These are phyloP conservation scores for Drosophila bunnanda DNA, from an alignment of 2,888 invertebrate genomes.

Conservation along the genomic window DNA sequence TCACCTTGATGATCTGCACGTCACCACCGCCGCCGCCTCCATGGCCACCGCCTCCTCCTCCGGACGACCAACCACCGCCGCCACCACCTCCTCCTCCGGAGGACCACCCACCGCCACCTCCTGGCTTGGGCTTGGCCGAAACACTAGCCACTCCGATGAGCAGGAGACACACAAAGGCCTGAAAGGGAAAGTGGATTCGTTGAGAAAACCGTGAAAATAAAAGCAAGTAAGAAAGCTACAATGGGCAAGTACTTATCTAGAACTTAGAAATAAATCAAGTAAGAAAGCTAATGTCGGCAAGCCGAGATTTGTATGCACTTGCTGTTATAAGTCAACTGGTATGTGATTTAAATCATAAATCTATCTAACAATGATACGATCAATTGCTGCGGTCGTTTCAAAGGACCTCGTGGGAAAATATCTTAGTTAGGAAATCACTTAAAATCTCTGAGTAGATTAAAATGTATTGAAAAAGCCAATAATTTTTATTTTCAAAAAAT, in stretches of 20 bases:
- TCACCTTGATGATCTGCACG: conserved; percentile 42
- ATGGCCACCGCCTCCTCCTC: conserved; percentile 68
- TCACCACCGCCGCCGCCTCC: conserved; percentile 67
- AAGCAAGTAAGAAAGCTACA: background rate
- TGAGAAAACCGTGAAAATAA: conserved; percentile 7
- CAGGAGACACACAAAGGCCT: conserved; percentile 83
- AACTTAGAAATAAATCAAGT: too few species aligned
- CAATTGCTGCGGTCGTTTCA: too few species aligned
- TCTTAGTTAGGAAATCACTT: too few species aligned
- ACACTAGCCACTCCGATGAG: conserved; percentile 82
- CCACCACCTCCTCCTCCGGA: conserved; percentile 67
- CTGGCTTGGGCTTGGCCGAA: conserved; percentile 81
- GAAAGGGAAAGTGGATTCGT: conserved; percentile 10
- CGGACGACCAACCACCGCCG: conserved; percentile 66
- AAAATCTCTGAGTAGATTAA: too few species aligned
- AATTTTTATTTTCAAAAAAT: background rate
- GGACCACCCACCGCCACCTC: conserved; percentile 68
- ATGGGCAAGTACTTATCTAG: too few species aligned
- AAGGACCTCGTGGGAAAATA: too few species aligned
- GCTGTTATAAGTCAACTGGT: too few species aligned
- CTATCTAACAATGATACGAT: too few species aligned
- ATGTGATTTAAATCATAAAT: too few species aligned
- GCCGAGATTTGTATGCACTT: too few species aligned
- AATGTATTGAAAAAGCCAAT: too few species aligned
- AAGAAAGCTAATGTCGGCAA: too few species aligned